Evolutionary conservation across 2,888 invertebrate genomes (phyloP), one percentile per base, ranked within the genome.

Genomic region (Stictocephala bisonia): DNA sequence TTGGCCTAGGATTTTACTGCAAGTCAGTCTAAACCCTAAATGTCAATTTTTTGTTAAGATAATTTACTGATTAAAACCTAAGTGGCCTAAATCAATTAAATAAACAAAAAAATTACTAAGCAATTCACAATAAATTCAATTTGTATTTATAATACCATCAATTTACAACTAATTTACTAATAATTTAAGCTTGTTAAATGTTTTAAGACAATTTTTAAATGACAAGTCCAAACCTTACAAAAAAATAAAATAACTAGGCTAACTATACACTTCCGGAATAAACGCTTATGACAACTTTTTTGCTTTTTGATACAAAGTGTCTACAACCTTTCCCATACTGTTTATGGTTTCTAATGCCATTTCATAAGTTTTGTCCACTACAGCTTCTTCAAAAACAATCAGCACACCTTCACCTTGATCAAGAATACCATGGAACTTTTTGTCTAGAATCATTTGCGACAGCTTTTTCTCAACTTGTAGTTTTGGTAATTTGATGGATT

Each of bases 261-360:
- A n/a, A n/a, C n/a, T n/a, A 56, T 56, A 64, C 44, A 64, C 64
- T 50, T 50, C 50, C 11, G 15, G 24, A 48, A 44, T 27, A 18
- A n/a, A 69, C 20, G 72, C 69, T 77, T 78, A 78, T 70, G 78
- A 78, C 3, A 99, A 90, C 86, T 98, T 98, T 88, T 99, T 98
- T 79, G 99, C 98, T 88, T 98, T 98, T 88, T 97, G 96, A 87
- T 99, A 99, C 80, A 99, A 90, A 68, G 98, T 96, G 86, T 99
- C 99, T 80, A 99, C 98, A 82, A 99, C 99, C 89, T 98, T 98
- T 82, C 98, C 97, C 97, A 99, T 97, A 85, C 95, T 97, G 84
- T 97, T 97, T 84, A 99, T 96, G 76, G 97, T 97, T 84, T 97
- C 97, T 83, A 99, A 87, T 72, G 98, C 96, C 82, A 95, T 94